phyloP scores from a whole-genome alignment of 2,113 vertebrate species.

The Penelope pileata region DNA sequence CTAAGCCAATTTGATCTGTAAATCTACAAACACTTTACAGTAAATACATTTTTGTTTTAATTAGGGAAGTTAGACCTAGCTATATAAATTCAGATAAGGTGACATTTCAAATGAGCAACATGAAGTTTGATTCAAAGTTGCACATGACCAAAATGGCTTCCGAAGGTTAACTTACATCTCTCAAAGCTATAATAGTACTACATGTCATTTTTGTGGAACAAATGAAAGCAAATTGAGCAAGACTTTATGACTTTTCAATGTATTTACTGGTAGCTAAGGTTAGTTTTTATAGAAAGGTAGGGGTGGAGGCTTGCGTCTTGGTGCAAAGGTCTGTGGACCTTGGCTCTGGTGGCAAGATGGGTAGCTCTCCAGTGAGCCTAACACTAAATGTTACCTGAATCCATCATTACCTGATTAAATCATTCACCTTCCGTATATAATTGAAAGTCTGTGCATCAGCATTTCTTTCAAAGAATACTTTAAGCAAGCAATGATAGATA shows the following conservation, averaged over 20 bases:
- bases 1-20: background rate
- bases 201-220: background rate
- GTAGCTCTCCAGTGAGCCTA: slow-evolving; percentile 77
- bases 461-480: slow-evolving; percentile 65
- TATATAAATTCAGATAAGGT: slow-evolving; percentile 46
- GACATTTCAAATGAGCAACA: background rate
- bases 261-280: slow-evolving; percentile 7
- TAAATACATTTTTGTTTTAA: background rate
- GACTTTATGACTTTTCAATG: background rate
- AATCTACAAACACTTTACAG: background rate
- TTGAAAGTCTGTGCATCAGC: slow-evolving; percentile 56
- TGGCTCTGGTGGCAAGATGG: slow-evolving; percentile 83
- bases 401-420: slow-evolving; percentile 87
- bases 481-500: slow-evolving; percentile 27
- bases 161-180: slow-evolving; percentile 12
- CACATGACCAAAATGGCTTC: background rate
- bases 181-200: background rate
- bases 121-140: background rate
- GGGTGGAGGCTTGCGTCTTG: background rate
- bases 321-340: slow-evolving; percentile 30
- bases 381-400: slow-evolving; percentile 80
- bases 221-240: slow-evolving; percentile 26
- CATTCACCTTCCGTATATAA: slow-evolving; percentile 72
- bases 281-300: background rate
- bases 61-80: slow-evolving; percentile 1